phyloP scores from a whole-genome alignment of 2,797 vertebrate genomes.

The Siniperca undulata region DNA sequence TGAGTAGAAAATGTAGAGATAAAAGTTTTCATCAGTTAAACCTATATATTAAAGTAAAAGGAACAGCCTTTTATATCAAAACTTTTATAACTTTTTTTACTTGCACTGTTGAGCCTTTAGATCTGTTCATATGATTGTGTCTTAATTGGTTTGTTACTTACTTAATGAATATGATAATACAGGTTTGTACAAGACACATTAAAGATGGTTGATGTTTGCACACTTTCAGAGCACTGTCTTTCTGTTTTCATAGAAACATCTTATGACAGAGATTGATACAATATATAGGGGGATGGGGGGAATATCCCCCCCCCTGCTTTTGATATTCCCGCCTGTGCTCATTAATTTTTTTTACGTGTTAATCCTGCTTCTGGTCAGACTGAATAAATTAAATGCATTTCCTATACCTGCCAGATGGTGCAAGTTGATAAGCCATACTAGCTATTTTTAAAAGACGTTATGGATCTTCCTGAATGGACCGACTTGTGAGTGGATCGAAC shows the following conservation, averaged over 20 bases:
- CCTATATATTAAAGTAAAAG: background rate
- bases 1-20: background rate
- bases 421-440: too few relatives aligned
- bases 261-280: background rate
- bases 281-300: too few relatives aligned
- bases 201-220: conserved; percentile 29
- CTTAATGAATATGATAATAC: background rate
- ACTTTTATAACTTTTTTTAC: background rate
- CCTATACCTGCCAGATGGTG: too few relatives aligned
- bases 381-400: too few relatives aligned
- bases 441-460: too few relatives aligned
- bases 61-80: background rate
- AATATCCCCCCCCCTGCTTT: too few relatives aligned
- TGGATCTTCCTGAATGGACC: too few relatives aligned
- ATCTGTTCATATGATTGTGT: background rate
- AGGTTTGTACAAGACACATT: conserved; percentile 17
- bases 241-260: background rate
- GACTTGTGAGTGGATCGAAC: too few relatives aligned
- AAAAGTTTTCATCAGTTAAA: background rate
- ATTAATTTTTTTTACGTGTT: too few relatives aligned
- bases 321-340: too few relatives aligned
- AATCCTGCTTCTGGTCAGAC: too few relatives aligned
- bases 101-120: background rate
- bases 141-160: background rate
- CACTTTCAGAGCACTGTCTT: background rate